Base-by-base conservation (phyloP, 2,888 invertebrate species). In the Lamproptera curius region DNA sequence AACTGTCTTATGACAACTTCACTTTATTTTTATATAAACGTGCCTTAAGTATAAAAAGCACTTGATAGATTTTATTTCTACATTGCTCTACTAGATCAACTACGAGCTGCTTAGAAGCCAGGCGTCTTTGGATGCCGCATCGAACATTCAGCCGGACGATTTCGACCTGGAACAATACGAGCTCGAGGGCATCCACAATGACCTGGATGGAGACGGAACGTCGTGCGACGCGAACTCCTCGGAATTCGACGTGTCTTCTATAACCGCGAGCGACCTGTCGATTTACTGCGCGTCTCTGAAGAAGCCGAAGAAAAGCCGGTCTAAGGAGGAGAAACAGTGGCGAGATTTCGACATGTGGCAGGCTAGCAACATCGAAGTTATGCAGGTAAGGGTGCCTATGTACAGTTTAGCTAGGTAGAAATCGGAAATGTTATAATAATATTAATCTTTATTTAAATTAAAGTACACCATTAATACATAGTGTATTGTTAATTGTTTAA, bases 271-370 rank as follows among this genome's bases (percentile, higher is more conserved):
- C 17, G 79, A 81, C 31, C 52, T 73, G 3, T 76, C 77, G 0
- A 67, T 76, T 13, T 77, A 83, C 54, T 83, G 82, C 45, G 73
- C 79, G 0, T 71, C 73, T 0, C 17, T 76, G 42, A 83, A 79
- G 62, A 84, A 78, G 51, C 71, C 70, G 0, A 82, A 80, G 56
- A 80, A 73, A 42, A 70, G 56, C 26, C 68, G 56, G 42, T 61
- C 53, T 0, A 76, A 68, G 46, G 74, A 75, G 17, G 70, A 73
- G 40, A 60, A 64, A 43, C 72, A 70, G 33, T 13, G 80, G 43
- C 65, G 76, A 6, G 86, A 87, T 16, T 55, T 69, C n/a, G 76
- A 72, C 35, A 87, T 87, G 86, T 87, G 86, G 86, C 67, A 68
- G 31, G 82, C 85, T 0, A 82, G 74, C 44, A 76, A 86, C 40